These are phyloP conservation scores for Sinella curviseta DNA, from an alignment of 1,140 invertebrate species.

Conservation along the genomic window DNA sequence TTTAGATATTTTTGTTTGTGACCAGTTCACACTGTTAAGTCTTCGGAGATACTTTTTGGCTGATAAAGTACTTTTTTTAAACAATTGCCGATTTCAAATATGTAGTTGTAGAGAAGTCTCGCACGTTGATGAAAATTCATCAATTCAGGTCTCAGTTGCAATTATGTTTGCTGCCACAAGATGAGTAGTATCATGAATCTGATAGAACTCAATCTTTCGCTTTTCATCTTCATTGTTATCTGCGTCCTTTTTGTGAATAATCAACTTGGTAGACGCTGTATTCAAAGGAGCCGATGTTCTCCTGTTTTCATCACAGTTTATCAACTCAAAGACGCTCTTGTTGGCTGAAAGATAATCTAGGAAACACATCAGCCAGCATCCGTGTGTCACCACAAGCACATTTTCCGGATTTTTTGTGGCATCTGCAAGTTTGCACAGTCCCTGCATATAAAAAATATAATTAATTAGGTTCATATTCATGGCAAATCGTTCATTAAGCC, in stretches of 20 bases:
- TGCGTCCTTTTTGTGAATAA: slow-evolving; percentile 8
- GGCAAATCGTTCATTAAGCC: background rate
- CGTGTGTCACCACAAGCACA: slow-evolving; percentile 40
- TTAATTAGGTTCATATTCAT: background rate
- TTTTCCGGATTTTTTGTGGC: slow-evolving; percentile 24
- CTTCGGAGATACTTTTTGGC: no score
- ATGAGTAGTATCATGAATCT: slow-evolving; percentile 11
- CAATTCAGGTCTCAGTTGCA: background rate
- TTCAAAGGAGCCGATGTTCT: background rate
- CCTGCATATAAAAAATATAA: slow-evolving; percentile 15
- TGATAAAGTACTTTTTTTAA: no score
- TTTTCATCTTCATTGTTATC: background rate
- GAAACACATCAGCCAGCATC: slow-evolving; percentile 37
- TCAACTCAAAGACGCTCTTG: background rate
- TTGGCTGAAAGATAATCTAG: slow-evolving; percentile 38
- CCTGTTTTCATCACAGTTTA: slow-evolving; percentile 22
- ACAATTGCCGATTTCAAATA: no score
- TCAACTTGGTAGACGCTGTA: slow-evolving; percentile 13
- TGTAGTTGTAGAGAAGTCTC: no score
- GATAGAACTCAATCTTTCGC: background rate
- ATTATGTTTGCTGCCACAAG: slow-evolving; percentile 9
- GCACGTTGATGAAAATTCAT: no score
- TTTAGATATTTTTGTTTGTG: no score
- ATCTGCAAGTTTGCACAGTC: slow-evolving; percentile 37
- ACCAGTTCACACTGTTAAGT: no score